These are phyloP conservation scores for Synergus gifuensis DNA, from an alignment of 2,888 invertebrate genomes.

Conservation along the genomic window DNA sequence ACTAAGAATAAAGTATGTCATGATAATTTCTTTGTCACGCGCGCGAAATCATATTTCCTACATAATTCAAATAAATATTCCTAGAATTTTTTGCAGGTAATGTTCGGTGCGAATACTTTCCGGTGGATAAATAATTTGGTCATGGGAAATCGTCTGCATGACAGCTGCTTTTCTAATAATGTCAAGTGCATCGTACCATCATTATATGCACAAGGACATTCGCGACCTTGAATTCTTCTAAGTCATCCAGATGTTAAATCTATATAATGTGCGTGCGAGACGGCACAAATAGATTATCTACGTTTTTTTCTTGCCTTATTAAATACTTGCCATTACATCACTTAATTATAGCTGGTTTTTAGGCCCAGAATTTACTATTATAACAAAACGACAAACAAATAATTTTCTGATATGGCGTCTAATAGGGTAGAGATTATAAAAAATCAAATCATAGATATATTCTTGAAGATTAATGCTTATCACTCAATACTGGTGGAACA, in stretches of 20 bases:
- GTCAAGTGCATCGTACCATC: constrained; percentile 33
- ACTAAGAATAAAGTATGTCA: background rate
- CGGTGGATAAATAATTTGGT: constrained; percentile 28
- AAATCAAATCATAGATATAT: background rate
- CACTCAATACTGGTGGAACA: background rate
- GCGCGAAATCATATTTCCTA: background rate
- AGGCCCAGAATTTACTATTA: background rate
- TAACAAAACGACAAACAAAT: too few species aligned
- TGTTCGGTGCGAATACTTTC: constrained; percentile 1
- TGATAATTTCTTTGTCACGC: background rate
- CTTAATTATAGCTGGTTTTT: background rate
- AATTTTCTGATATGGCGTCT: too few species aligned
- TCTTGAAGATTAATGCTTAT: background rate
- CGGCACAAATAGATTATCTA: background rate
- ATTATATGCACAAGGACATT: background rate
- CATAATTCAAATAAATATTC: background rate
- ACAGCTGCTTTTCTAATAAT: constrained; percentile 36
- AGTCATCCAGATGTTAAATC: background rate
- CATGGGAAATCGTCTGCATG: constrained; percentile 25
- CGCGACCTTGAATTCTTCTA: constrained; percentile 23
- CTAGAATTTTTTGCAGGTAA: constrained; percentile 13
- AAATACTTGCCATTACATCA: background rate
- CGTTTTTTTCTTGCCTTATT: constrained; percentile 10
- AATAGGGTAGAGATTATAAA: too few species aligned
- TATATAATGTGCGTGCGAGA: background rate